phyloP scores from a whole-genome alignment of 2,113 vertebrate species.

The Neoarius graeffei region DNA sequence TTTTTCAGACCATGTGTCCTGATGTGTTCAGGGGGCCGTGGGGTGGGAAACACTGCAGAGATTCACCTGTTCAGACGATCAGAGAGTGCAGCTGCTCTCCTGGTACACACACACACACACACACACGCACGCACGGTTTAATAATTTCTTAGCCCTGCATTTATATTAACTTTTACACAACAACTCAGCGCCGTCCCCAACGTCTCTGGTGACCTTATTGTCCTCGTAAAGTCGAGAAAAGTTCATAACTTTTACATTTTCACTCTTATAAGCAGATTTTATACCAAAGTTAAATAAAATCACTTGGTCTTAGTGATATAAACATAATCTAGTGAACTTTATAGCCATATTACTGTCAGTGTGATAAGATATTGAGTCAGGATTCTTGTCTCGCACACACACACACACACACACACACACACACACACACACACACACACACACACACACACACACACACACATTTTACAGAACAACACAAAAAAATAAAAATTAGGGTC shows the following conservation, averaged over 20 bases:
- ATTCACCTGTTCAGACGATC: slow-evolving; percentile 90
- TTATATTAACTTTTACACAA: slow-evolving; percentile 3
- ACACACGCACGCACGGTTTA: slow-evolving; percentile 15
- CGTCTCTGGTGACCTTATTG: background rate
- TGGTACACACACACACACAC: slow-evolving; percentile 72
- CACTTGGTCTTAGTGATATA: background rate
- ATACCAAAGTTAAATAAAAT: background rate
- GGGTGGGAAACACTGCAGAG: slow-evolving; percentile 91
- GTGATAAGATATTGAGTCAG: background rate
- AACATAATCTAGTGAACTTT: background rate
- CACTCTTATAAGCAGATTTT: background rate
- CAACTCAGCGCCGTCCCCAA: background rate
- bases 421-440: too few species aligned
- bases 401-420: too few species aligned
- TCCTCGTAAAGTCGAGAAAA: background rate
- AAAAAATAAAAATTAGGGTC: background rate
- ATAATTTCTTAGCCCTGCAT: slow-evolving; percentile 1
- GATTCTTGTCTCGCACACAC: background rate
- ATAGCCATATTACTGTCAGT: background rate
- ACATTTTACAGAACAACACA: background rate
- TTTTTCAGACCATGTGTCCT: slow-evolving; percentile 89
- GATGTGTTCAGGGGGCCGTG: slow-evolving; percentile 91
- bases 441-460: background rate
- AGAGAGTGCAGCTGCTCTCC: slow-evolving; percentile 84
- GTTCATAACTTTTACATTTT: background rate